Conservation (phyloP, 2,113 vertebrate genomes). For the Anolis carolinensis region DNA sequence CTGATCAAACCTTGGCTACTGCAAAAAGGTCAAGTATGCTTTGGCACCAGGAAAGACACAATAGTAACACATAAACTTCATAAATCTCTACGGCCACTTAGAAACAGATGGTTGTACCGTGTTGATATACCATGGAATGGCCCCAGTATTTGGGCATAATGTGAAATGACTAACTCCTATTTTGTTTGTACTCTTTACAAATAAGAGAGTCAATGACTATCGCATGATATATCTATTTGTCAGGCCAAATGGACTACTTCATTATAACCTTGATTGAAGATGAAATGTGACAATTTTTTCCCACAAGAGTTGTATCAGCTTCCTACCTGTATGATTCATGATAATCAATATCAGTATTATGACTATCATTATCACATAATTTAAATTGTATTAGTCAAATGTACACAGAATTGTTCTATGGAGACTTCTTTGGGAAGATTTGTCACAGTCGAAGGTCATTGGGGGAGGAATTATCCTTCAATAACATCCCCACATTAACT, state of each 20-base stretch:
- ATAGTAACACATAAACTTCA: not conserved
- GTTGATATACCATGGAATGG: conserved; percentile 9
- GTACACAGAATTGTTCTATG: not conserved
- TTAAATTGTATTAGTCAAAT: not conserved
- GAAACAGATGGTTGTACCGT: conserved; percentile 15
- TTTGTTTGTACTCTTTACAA: not conserved
- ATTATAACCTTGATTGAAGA: not conserved
- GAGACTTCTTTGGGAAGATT: too few species aligned
- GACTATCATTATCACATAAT: too few species aligned
- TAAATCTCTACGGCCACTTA: conserved; percentile 29
- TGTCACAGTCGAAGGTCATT: not conserved
- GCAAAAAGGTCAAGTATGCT: conserved; percentile 37
- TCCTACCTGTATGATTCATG: not conserved
- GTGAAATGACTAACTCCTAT: conserved; percentile 1
- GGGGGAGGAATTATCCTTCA: not conserved
- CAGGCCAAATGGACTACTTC: not conserved
- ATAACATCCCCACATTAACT: not conserved
- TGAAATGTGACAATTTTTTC: not conserved
- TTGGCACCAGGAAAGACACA: conserved; percentile 33
- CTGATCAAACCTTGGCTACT: conserved; percentile 37
- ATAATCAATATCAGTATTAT: too few species aligned
- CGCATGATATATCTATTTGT: not conserved
- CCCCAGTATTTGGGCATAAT: not conserved
- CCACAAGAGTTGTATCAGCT: not conserved
- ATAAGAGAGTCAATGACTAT: not conserved